phyloP scores from a whole-genome alignment of 2,797 vertebrate species.

The Coendou prehensilis region DNA sequence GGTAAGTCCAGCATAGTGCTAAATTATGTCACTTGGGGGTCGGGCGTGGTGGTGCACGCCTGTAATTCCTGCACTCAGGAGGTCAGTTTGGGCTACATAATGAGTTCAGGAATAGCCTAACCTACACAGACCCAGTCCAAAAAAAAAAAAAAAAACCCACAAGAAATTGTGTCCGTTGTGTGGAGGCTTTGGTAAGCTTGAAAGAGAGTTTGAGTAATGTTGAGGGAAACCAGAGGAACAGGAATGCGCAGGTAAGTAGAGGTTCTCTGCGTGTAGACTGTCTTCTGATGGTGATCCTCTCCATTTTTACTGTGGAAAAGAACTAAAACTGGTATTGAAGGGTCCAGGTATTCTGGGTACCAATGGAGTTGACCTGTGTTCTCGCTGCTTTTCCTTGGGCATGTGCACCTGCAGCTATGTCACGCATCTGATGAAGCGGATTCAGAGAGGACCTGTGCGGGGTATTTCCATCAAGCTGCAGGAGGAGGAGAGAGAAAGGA shows the following conservation, averaged over 20 bases:
- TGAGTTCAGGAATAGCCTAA: neutral
- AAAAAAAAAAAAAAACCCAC: neutral
- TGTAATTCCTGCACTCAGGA: neutral
- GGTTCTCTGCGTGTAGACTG: too few relatives aligned
- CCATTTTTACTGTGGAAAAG: neutral
- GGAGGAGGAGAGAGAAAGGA: conserved; percentile 97
- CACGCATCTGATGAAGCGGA: conserved; percentile 98
- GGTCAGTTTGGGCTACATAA: neutral
- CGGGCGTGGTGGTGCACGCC: neutral
- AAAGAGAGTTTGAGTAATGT: neutral
- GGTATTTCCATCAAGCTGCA: conserved; percentile 99
- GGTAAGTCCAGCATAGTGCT: neutral
- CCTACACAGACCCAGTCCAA: neutral
- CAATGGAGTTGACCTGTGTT: neutral
- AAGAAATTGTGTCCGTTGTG: neutral
- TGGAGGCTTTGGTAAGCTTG: too few relatives aligned
- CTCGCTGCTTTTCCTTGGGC: neutral
- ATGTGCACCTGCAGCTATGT: conserved; percentile 92
- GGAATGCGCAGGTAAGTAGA: neutral
- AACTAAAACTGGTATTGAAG: neutral
- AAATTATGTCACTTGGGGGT: neutral
- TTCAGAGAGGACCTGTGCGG: conserved; percentile 96
- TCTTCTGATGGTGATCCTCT: neutral
- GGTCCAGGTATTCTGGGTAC: neutral
- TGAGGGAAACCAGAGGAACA: neutral